Percentiles rank a stretch among this genome's conserved stretches.
Conservation (phyloP, 2,797 vertebrate genomes). For the Rhinatrema bivittatum region DNA sequence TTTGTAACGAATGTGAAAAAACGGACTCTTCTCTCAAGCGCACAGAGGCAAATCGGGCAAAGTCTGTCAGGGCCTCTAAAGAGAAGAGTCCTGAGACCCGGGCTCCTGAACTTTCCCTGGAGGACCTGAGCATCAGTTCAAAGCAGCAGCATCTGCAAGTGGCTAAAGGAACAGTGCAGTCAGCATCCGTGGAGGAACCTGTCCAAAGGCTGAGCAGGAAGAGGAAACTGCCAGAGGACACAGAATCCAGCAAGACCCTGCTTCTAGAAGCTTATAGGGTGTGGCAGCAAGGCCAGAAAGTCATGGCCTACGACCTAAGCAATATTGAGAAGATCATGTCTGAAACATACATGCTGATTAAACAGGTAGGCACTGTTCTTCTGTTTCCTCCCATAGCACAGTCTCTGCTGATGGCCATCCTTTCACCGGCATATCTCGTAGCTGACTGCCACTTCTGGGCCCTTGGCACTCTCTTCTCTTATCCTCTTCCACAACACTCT, state of each 20-base stretch:
- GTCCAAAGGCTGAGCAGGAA: conserved; percentile 74
- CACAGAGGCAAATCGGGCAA: conserved; percentile 39
- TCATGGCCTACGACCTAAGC: conserved; percentile 83
- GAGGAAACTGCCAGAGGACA: conserved; percentile 86
- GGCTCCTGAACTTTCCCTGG: conserved; percentile 83
- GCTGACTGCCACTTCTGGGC: too few relatives aligned
- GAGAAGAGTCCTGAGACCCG: conserved; percentile 64
- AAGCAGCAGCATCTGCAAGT: conserved; percentile 65
- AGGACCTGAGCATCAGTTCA: conserved; percentile 91
- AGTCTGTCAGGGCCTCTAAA: conserved; percentile 29
- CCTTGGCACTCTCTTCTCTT: too few relatives aligned
- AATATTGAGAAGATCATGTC: conserved; percentile 97
- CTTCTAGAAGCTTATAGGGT: conserved; percentile 91
- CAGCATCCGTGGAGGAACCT: conserved; percentile 49
- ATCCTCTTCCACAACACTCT: too few relatives aligned
- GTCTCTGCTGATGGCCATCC: background rate
- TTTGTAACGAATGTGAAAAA: conserved; percentile 44
- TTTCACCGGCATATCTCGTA: background rate
- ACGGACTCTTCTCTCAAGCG: conserved; percentile 37
- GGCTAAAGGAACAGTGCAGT: conserved; percentile 30
- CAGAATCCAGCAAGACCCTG: conserved; percentile 86
- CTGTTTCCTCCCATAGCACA: too few relatives aligned
- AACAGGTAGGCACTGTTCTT: conserved; percentile 66
- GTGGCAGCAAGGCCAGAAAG: conserved; percentile 97
- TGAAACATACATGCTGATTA: conserved; percentile 96